Evolutionary conservation across 2,797 vertebrate genomes (phyloP).

Genomic region (Nasua narica): DNA sequence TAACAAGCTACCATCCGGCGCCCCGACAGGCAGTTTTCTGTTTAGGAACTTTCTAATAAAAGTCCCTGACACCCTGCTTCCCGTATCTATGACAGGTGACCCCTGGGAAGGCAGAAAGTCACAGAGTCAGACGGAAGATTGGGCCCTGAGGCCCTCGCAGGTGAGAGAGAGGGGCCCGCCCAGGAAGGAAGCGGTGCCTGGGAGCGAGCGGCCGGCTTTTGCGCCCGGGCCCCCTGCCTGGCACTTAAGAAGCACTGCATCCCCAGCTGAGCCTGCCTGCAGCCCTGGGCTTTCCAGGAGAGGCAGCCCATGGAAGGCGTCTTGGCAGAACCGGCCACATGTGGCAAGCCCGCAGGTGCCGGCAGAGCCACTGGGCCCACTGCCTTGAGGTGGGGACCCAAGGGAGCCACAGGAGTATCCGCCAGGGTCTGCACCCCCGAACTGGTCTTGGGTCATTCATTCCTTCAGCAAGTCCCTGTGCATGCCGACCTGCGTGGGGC

Average conservation of each 20-base stretch:
- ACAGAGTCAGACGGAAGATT: background rate
- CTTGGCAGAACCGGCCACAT: background rate
- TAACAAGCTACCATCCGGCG: background rate
- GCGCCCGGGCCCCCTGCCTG: background rate
- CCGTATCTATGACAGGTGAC: background rate
- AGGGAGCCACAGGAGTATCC: accelerated
- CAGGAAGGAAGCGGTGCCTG: background rate
- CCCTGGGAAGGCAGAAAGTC: background rate
- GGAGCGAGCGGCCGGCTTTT: background rate
- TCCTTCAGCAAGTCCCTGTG: background rate
- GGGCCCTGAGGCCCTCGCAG: background rate
- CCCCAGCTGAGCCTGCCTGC: too few relatives aligned
- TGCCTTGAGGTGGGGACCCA: background rate
- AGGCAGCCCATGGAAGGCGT: accelerated
- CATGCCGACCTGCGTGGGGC: accelerated
- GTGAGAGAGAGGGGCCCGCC: accelerated
- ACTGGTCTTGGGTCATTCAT: background rate
- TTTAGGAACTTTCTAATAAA: background rate
- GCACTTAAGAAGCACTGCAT: accelerated
- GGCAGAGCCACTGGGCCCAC: background rate
- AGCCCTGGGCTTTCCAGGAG: background rate
- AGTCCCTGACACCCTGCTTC: background rate
- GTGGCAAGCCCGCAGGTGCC: background rate
- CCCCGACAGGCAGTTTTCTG: background rate
- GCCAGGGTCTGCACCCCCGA: background rate